Base-by-base conservation (phyloP, 2,888 invertebrate species). In the Synanthedon vespiformis region DNA sequence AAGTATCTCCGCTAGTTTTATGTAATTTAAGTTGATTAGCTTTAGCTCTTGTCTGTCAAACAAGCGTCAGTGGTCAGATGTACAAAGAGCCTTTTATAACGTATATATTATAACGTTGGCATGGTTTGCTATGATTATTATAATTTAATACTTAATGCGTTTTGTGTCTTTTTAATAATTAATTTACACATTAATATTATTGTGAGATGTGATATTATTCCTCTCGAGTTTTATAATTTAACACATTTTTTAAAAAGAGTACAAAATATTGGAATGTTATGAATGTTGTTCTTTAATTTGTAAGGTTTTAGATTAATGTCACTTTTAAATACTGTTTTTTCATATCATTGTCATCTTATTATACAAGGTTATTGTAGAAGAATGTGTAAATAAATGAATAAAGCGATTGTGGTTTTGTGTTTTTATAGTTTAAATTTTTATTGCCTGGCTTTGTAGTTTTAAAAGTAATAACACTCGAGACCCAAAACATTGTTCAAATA, bases 181-280 rank as follows among this genome's bases (percentile, higher is more conserved):
- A 82, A 83, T 85, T 82, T 85, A 83, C 81, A 80, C 77, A 77
- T 73, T 82, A 22, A 13, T 80, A 80, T 77, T 80, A 80, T 81
- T 83, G 78, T 77, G 84, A 80, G 80, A 77, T 74, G 14, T 44
- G 44, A 44, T 44, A n/a, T 6, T 13, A n/a, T 78, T 67, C 77
- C 61, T 65, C 70, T 77, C 79, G 80, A 67, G 80, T 83, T 85
- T 86, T 84, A 82, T 86, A 84, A 85, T 85, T 86, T 86, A 85
- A 85, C 81, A 81, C 83, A 83, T 84, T 34, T 34, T 84, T 22
- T 5, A 22, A 22, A 84, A 80, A 85, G 84, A 85, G 85, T 85
- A 86, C 83, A 84, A 86, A 85, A 80, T 86, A 85, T 86, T 82
- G 82, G 84, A 82, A 83, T 82, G 86, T 86, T 86, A 84, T 82